These are phyloP conservation scores for Heliopora coerulea DNA, from an alignment of 92 coral and sea anemone genomes.

Conservation along the genomic window DNA sequence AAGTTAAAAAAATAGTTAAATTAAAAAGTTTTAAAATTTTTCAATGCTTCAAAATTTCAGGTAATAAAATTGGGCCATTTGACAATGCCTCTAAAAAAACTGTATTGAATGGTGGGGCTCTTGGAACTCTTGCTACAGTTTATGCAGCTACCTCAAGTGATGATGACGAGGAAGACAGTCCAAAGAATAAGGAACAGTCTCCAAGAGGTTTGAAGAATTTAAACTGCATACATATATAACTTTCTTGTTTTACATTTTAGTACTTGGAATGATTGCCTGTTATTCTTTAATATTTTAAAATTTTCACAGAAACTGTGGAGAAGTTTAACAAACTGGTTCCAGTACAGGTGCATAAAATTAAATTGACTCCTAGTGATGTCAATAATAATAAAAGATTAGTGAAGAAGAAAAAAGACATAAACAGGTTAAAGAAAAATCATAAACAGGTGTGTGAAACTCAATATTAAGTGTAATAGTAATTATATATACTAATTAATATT, in stretches of 20 bases:
- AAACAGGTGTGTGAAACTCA: too few relatives aligned
- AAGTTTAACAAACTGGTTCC: not conserved
- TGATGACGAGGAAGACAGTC: conserved; percentile 64
- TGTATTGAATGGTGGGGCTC: conserved; percentile 31
- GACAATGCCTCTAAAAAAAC: not conserved
- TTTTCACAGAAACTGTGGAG: not conserved
- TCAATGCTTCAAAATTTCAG: not conserved
- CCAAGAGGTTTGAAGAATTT: conserved; percentile 26
- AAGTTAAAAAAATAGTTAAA: too few relatives aligned
- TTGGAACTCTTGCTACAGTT: conserved; percentile 52
- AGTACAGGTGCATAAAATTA: not conserved
- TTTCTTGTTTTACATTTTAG: too few relatives aligned
- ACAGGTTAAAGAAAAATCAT: conserved; percentile 5
- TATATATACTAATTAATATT: too few relatives aligned
- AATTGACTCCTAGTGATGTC: not conserved
- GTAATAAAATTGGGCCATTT: not conserved
- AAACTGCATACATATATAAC: too few relatives aligned
- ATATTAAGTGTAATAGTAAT: too few relatives aligned
- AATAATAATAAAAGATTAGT: not conserved
- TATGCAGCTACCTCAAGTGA: conserved; percentile 70
- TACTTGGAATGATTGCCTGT: too few relatives aligned
- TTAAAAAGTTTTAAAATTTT: too few relatives aligned
- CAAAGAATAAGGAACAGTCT: conserved; percentile 22
- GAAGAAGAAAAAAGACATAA: not conserved
- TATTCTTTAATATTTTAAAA: conserved; percentile 20